These are phyloP conservation scores for Drosophila ogumai DNA, from an alignment of 1,140 invertebrate genomes.

Conservation along the genomic window DNA sequence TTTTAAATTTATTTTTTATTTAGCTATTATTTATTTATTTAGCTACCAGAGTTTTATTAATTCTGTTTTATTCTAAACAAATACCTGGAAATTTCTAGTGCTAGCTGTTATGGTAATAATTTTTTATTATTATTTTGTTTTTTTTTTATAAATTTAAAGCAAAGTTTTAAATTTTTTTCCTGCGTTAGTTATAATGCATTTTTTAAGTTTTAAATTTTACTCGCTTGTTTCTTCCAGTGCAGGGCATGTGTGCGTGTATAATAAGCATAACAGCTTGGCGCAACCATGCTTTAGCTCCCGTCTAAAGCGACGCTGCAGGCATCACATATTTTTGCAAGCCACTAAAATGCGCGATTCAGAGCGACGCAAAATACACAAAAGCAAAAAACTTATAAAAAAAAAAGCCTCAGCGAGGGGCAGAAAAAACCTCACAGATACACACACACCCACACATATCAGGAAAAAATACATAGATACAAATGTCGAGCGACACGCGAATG, in stretches of 20 bases:
- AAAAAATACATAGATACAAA: constrained; percentile 18
- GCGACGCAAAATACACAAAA: constrained; percentile 24
- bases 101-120: no score
- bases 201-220: background rate
- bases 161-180: no score
- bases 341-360: constrained; percentile 50
- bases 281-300: constrained; percentile 29
- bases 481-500: constrained; percentile 11
- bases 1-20: no score
- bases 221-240: background rate
- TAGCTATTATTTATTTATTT: no score
- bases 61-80: no score
- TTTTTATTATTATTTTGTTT: no score
- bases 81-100: no score
- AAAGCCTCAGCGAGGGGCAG: background rate
- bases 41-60: no score
- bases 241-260: constrained; percentile 32
- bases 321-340: constrained; percentile 62
- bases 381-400: constrained; percentile 8
- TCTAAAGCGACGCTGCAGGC: constrained; percentile 42
- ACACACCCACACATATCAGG: constrained; percentile 4
- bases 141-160: background rate
- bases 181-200: no score
- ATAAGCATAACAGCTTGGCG: constrained; percentile 60
- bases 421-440: constrained; percentile 14